Evolutionary conservation across 2,797 vertebrate genomes (phyloP).

Genomic region (Cyprinella venusta): DNA sequence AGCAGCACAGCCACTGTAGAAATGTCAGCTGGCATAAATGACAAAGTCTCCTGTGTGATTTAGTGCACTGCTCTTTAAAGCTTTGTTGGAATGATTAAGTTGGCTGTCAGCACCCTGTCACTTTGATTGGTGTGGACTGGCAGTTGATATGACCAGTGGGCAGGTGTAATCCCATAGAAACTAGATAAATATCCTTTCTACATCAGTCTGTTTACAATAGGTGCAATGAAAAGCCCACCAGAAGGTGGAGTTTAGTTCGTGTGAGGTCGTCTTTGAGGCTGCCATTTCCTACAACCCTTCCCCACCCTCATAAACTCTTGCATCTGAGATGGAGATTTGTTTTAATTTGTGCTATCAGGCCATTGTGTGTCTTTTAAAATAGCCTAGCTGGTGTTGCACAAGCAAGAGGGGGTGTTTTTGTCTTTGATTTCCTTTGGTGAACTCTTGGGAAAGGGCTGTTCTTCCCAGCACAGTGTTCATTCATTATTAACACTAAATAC

Average conservation of each 20-base stretch:
- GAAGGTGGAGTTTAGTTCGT: constrained; percentile 8
- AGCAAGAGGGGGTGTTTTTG: constrained; percentile 27
- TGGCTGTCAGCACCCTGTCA: constrained; percentile 54
- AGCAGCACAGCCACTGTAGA: constrained; percentile 23
- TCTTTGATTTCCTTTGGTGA: constrained; percentile 43
- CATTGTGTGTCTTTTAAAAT: constrained; percentile 15
- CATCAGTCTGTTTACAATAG: constrained; percentile 4
- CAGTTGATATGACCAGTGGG: constrained; percentile 26
- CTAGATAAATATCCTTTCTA: constrained; percentile 23
- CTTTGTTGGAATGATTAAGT: constrained; percentile 65
- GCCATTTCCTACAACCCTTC: background rate
- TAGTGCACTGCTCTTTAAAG: constrained; percentile 72
- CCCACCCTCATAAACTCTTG: background rate
- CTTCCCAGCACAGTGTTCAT: constrained; percentile 56
- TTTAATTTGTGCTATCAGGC: constrained; percentile 43
- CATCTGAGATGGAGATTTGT: constrained; percentile 32
- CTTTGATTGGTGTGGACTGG: constrained; percentile 19
- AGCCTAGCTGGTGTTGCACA: background rate
- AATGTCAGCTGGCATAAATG: constrained; percentile 54
- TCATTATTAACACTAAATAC: constrained; percentile 67
- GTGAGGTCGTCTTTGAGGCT: constrained; percentile 1
- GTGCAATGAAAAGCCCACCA: background rate
- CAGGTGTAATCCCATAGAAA: constrained; percentile 25
- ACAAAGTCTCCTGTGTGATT: constrained; percentile 60
- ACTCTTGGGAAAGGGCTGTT: constrained; percentile 54